Evolutionary conservation across 2,888 invertebrate genomes (phyloP), one percentile per base, ranked within the genome.

Genomic region (Crioceris asparagi): DNA sequence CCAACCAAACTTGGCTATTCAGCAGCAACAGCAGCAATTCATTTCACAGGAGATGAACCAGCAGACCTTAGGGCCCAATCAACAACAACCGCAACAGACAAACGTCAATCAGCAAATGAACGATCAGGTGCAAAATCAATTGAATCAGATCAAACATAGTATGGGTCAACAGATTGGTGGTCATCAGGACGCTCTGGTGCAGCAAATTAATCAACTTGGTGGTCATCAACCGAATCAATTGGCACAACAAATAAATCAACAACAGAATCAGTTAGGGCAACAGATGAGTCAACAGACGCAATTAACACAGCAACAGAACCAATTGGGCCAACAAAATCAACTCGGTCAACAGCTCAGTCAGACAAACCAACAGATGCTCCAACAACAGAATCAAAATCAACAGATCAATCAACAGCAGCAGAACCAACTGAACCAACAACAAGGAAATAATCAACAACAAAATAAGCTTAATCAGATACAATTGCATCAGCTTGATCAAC

Each of bases 11-110:
- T 65, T 53, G 40, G 43, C 49, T 6, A 45, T 49, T 10, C 55
- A 56, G 32, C 71, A 70, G 46, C 71, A 71, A 48, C 44, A 41
- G 18, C 48, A 48, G 23, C 65, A 71, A 46, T 68, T 70, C 10
- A 55, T 62, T 6, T 70, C 67, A 19, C 66, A 67, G 3, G 67
- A 45, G 25, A 39, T 25, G 27, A 46, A 48, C 16, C 41, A 36
- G 29, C 42, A 46, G 25, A 41, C 40, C 30, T 23, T 42, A n/a
- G n/a, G n/a, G n/a, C n/a, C n/a, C 7, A 38, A 17, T 30, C 44
- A 45, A 18, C 35, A 35, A 19, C 27, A 38, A 6, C 47, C 44
- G 34, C 43, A 39, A 23, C 42, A 38, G 21, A 19, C 21, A 8
- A 26, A 35, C n/a, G 17, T 38, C 19, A 44, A 41, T 15, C 48